Evolutionary conservation across 2,113 vertebrate species (phyloP).

Genomic region (Pseudopipra pipra): DNA sequence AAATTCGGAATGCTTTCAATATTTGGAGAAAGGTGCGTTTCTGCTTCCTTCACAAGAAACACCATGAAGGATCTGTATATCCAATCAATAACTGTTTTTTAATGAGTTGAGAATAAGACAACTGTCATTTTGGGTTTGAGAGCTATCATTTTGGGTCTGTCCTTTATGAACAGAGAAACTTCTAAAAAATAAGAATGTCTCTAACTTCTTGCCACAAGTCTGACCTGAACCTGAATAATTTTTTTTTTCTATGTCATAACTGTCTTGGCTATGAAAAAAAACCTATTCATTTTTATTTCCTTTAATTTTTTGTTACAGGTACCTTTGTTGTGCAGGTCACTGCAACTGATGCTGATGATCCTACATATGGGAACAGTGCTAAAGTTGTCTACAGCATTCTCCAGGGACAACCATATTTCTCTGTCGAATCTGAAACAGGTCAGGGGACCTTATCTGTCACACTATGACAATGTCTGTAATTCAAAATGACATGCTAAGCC

Average conservation of each 20-base stretch:
- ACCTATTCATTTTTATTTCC: not conserved
- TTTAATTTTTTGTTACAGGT: slow-evolving; percentile 77
- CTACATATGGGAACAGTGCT: slow-evolving; percentile 93
- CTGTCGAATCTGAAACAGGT: slow-evolving; percentile 93
- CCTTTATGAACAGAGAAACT: not conserved
- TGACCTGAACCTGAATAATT: not conserved
- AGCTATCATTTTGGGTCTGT: not conserved
- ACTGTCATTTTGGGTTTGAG: not conserved
- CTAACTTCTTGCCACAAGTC: not conserved
- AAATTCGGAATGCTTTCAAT: not conserved
- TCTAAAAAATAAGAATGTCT: not conserved
- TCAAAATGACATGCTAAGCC: slow-evolving; percentile 62
- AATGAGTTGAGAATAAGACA: not conserved
- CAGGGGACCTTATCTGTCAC: slow-evolving; percentile 65
- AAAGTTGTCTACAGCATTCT: slow-evolving; percentile 94
- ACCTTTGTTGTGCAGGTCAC: slow-evolving; percentile 93
- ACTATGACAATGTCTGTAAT: slow-evolving; percentile 45
- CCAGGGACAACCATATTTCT: slow-evolving; percentile 97
- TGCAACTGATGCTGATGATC: slow-evolving; percentile 88
- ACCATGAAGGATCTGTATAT: not conserved
- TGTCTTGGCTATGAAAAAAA: not conserved
- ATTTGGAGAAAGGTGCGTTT: not conserved
- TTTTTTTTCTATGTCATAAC: not conserved
- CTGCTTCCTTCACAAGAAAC: not conserved
- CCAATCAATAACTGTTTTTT: not conserved